phyloP scores from a whole-genome alignment of 2,797 vertebrate species.

The Tadarida brasiliensis region DNA sequence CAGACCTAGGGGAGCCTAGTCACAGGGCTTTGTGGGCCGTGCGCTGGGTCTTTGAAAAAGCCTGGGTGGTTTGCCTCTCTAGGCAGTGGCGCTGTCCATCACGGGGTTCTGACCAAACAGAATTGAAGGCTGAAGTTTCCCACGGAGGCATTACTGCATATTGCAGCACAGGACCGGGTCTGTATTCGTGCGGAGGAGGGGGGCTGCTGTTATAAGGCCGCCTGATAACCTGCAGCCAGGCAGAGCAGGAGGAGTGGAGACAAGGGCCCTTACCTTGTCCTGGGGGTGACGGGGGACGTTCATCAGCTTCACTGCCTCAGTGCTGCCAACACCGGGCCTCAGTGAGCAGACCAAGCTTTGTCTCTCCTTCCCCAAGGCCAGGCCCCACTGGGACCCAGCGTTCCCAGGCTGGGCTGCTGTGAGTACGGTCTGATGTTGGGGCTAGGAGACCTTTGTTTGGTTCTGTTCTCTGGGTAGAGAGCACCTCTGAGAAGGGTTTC shows the following conservation, averaged over 20 bases:
- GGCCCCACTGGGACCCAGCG: neutral
- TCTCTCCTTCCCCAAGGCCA: neutral
- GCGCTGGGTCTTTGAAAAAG: neutral
- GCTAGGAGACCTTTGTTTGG: neutral
- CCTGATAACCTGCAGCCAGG: neutral
- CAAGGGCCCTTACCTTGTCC: neutral
- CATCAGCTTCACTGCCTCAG: too few species aligned
- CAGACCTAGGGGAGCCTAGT: accelerated
- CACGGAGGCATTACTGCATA: accelerated
- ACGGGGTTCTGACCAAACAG: neutral
- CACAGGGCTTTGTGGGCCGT: neutral
- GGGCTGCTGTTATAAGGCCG: neutral
- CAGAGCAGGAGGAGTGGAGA: neutral
- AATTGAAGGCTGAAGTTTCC: neutral
- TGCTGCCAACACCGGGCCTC: neutral
- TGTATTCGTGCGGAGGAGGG: neutral
- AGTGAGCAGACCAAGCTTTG: neutral
- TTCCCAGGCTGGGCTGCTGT: neutral
- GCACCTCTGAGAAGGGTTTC: neutral
- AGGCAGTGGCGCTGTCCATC: neutral
- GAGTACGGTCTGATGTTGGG: neutral
- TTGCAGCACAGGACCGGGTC: neutral
- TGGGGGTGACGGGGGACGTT: neutral
- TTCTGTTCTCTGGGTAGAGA: slow-evolving; percentile 6
- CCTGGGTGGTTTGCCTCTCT: neutral